A percentile compares a stretch with the other conserved stretches of the same genome.
Conservation (phyloP, 2,113 vertebrate genomes). For the Paracanthobrama guichenoti region DNA sequence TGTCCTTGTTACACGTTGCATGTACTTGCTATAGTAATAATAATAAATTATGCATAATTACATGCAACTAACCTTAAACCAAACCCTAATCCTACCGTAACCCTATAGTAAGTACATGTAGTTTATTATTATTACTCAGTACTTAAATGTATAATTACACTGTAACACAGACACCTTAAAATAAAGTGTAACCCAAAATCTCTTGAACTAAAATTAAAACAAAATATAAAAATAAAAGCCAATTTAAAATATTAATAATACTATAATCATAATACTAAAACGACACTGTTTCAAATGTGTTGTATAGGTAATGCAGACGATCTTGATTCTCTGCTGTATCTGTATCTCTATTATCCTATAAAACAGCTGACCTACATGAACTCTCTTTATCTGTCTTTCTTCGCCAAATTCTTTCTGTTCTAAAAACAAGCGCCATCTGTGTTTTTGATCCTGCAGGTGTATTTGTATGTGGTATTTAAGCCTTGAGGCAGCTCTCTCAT, state of each 20-base stretch:
- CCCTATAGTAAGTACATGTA: too few relatives aligned
- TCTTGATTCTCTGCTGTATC: background rate
- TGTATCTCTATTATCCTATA: background rate
- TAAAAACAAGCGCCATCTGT: conserved; percentile 49
- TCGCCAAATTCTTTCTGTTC: conserved; percentile 36
- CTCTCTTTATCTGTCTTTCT: background rate
- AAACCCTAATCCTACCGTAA: too few relatives aligned
- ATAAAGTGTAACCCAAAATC: too few relatives aligned
- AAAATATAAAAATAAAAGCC: background rate
- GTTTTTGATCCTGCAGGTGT: conserved; percentile 54
- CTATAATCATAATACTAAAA: background rate
- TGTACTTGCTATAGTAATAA: too few relatives aligned
- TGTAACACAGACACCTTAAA: too few relatives aligned
- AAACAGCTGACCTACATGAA: background rate
- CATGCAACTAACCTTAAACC: too few relatives aligned
- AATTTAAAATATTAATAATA: background rate
- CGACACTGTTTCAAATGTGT: too few relatives aligned
- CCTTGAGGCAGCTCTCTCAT: conserved; percentile 36
- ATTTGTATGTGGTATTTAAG: conserved; percentile 50
- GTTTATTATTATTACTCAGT: too few relatives aligned
- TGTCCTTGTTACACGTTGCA: too few relatives aligned
- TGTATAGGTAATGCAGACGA: background rate
- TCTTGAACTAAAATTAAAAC: background rate
- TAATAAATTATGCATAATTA: too few relatives aligned
- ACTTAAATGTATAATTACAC: too few relatives aligned